Percentiles rank a stretch among this genome's conserved stretches.
Conservation (phyloP, 2,888 invertebrate genomes). For the Aplocera efformata region DNA sequence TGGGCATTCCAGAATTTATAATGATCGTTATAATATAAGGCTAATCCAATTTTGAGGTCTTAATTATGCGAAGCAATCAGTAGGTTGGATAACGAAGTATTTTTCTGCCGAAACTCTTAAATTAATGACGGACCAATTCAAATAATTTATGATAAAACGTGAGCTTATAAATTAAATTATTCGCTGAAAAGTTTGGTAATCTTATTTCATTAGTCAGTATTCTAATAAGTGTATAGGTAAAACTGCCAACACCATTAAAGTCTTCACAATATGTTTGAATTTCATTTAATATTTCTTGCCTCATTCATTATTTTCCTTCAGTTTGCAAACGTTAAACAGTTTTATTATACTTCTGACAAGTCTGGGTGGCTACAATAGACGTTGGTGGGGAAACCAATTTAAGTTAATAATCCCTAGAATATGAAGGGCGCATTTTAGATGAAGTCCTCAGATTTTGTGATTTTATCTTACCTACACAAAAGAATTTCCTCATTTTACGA, state of each 20-base stretch:
- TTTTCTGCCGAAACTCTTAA: conserved; percentile 20
- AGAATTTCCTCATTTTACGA: conserved; percentile 34
- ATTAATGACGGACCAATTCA: conserved; percentile 32
- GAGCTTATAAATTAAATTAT: conserved; percentile 27
- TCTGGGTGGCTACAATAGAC: conserved; percentile 45
- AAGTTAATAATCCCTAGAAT: conserved; percentile 70
- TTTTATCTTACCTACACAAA: conserved; percentile 9
- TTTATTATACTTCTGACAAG: conserved; percentile 4
- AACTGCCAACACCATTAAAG: too few relatives aligned
- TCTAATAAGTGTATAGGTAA: neutral
- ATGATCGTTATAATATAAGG: conserved; percentile 25
- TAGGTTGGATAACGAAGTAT: conserved; percentile 18
- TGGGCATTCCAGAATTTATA: conserved; percentile 1
- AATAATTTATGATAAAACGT: conserved; percentile 29
- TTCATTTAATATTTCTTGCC: conserved; percentile 50
- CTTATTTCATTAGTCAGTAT: conserved; percentile 20
- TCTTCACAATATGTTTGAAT: conserved; percentile 10
- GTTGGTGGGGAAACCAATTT: conserved; percentile 65
- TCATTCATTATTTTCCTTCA: too few relatives aligned
- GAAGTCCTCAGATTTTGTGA: conserved; percentile 47
- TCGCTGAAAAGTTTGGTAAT: conserved; percentile 21
- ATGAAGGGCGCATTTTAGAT: conserved; percentile 54
- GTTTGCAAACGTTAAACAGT: conserved; percentile 42
- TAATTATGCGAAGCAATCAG: conserved; percentile 35
- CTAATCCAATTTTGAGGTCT: conserved; percentile 24